Base-by-base conservation (phyloP, 2,113 vertebrate species). In the Phoxinus phoxinus region DNA sequence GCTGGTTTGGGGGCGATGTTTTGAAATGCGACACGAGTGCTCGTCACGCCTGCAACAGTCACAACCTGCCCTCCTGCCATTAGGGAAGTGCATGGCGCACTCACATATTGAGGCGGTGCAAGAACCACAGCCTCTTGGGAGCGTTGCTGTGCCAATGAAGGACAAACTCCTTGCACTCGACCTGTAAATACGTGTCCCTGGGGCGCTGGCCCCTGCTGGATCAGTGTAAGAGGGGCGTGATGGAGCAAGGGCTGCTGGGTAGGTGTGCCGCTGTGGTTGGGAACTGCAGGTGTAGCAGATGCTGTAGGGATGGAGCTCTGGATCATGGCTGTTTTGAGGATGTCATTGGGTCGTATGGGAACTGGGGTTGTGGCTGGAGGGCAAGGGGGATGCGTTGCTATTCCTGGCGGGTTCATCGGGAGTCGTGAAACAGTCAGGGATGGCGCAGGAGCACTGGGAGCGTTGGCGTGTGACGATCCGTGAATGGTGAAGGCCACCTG, bases 1-100 rank as follows among this genome's bases (percentile, higher is more conserved):
- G 96, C 91, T 90, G 97, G 97, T 91, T 95, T 96, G 0, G 96
- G 96, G 41, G 98, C 98, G 67, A 99, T 99, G 78, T 97, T 99
- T 90, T 99, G 98, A 95, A 99, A 99, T 48, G 96, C 95, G 67
- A 97, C 96, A n/a, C 98, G 95, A 83, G 97, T 93, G 88, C 93
- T 96, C 25, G 96, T 94, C 63, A 97, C 94, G 61, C 96, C 95
- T 61, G 96, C 94, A 4, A 98, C 95, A 61, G 95, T 96, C 88
- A 97, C 94, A 69, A 96, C 90, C 84, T 97, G 97, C 88, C 96
- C 95, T 58, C 95, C 90, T 73, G 95, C 95, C 87, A 96, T 95
- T 91, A 97, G 95, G 61, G 96, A 95, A 89, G 97, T 91, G 90
- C 95, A 96, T 73, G 97, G 94, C 76, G 95, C 93, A 23, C 95